Base-by-base conservation (phyloP, 2,797 vertebrate genomes). In the Takifugu ocellatus region DNA sequence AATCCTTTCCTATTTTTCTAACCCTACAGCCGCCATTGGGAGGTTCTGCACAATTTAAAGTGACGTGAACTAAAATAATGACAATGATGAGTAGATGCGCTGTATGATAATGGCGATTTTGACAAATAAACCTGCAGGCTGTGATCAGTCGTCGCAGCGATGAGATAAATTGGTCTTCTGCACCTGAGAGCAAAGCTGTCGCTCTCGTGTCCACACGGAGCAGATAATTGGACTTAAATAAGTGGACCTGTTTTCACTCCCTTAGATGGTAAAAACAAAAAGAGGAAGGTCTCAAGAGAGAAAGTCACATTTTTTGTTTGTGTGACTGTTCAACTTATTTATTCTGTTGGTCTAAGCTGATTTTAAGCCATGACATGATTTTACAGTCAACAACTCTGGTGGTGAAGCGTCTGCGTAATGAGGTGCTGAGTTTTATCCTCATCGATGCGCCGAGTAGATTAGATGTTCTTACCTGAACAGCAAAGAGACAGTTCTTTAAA, bases 201-300 rank as follows among this genome's bases (percentile, higher is more conserved):
- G 39, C 36, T 17, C 16, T 62, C 47, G 54, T 7, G 54, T 77
- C 66, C 64, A 63, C 46, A 61, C 24, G 29, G 3, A 33, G 54
- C 17, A 33, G 68, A 51, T 80, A 78, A 84, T 70, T 83, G 77
- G 69, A 72, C 73, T 31, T 57, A 75, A 71, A 59, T 16, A 39
- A 39, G 12, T 39, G 36, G 36, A 39, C 36, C 50, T 73, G 71
- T 68, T 78, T 68, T 54, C 57, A 42, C 66, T 63, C 25, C 29
- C 2, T 42, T 36, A 39, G 3, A 12, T 3, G 55, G 24, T 16
- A 42, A 59, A 65, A 59, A 51, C 4, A 46, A 73, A 33, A 70
- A 67, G 63, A 64, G 54, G 59, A 33, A 29, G 56, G 39, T 0
- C 36, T 39, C 36, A 4, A 39, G 36, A 39, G 36, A 39, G 36